Evolutionary conservation across 2,888 invertebrate species (phyloP).

Genomic region (Agrochola lota): DNA sequence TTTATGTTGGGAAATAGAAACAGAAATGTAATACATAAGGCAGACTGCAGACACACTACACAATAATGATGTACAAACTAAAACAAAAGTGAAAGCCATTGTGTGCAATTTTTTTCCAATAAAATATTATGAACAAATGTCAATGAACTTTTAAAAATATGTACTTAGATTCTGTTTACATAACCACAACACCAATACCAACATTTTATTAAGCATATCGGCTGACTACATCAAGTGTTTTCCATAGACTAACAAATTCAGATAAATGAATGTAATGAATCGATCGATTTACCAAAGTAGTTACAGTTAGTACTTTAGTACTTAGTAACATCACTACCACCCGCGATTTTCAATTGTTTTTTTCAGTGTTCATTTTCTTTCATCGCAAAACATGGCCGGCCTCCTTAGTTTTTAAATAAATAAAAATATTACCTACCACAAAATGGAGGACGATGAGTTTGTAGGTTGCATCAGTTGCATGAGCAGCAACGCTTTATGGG

Average conservation of each 20-base stretch:
- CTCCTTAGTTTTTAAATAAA: slow-evolving; percentile 70
- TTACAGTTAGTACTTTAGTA: background rate
- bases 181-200: too few relatives aligned
- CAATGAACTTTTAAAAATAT: too few relatives aligned
- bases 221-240: too few relatives aligned
- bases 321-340: slow-evolving; percentile 47
- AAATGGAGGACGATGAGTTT: slow-evolving; percentile 86
- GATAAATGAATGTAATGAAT: too few relatives aligned
- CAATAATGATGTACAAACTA: too few relatives aligned
- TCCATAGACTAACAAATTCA: too few relatives aligned
- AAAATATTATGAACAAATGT: too few relatives aligned
- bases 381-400: slow-evolving; percentile 62
- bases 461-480: slow-evolving; percentile 89
- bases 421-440: slow-evolving; percentile 62
- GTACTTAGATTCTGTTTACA: too few relatives aligned
- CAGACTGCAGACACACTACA: too few relatives aligned
- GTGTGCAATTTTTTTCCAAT: too few relatives aligned
- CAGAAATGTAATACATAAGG: background rate
- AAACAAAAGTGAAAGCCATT: too few relatives aligned
- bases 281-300: slow-evolving; percentile 30
- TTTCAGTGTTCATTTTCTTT: slow-evolving; percentile 33
- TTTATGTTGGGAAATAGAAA: background rate
- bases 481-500: slow-evolving; percentile 86
- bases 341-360: slow-evolving; percentile 68
- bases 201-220: too few relatives aligned